Percentiles rank a stretch among this genome's conserved stretches.
These are phyloP conservation scores for Oenanthe oenanthe DNA, from an alignment of 2,113 vertebrate species.

Conservation along the genomic window DNA sequence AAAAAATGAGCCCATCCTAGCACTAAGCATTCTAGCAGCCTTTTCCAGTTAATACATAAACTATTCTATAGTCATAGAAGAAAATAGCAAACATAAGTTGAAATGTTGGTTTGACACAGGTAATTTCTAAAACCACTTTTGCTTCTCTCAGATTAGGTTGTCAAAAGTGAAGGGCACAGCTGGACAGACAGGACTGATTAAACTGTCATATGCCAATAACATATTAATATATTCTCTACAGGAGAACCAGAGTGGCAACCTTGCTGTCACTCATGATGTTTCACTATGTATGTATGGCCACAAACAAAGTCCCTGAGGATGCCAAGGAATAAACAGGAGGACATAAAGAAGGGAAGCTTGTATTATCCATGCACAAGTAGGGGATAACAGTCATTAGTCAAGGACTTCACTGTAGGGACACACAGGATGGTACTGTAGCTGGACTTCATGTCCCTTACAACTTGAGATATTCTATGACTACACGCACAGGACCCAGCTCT, in stretches of 20 bases:
- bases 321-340: background rate
- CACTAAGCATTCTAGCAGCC: background rate
- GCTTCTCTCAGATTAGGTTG: slow-evolving; percentile 9
- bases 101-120: background rate
- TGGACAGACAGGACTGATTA: slow-evolving; percentile 32
- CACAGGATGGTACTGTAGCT: background rate
- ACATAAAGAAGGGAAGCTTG: background rate
- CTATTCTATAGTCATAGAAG: background rate
- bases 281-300: background rate
- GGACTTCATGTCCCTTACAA: background rate
- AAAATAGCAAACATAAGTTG: background rate
- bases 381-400: background rate
- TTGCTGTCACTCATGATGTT: background rate
- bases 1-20: background rate
- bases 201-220: slow-evolving; percentile 32
- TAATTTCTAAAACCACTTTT: background rate
- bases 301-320: background rate
- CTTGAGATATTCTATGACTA: background rate
- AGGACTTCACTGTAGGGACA: background rate
- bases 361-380: background rate
- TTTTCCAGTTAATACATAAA: background rate
- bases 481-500: background rate
- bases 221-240: background rate
- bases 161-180: background rate
- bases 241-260: background rate